A percentile compares a stretch with the other conserved stretches of the same genome.
These are phyloP conservation scores for Tachina fera DNA, from an alignment of 2,888 invertebrate species.

Conservation along the genomic window DNA sequence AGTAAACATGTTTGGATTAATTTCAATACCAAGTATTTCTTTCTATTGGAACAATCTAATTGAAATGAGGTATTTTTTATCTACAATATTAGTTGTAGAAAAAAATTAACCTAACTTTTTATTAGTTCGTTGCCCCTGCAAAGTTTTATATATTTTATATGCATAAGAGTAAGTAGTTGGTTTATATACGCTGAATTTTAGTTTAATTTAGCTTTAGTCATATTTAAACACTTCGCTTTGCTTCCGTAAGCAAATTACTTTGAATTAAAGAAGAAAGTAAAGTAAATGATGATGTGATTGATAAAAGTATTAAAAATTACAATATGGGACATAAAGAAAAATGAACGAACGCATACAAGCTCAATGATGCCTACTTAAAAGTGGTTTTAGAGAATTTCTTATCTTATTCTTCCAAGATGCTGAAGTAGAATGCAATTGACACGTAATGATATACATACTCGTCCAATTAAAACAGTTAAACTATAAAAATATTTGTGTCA, in stretches of 20 bases:
- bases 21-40: no score
- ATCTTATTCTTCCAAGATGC: conserved; percentile 22
- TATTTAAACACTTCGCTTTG: conserved; percentile 54
- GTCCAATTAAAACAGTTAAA: no score
- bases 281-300: neutral
- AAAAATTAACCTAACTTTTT: conserved; percentile 39
- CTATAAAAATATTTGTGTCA: no score
- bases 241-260: conserved; percentile 64
- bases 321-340: conserved; percentile 11
- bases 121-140: neutral
- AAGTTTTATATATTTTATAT: conserved; percentile 10
- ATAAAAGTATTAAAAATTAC: neutral
- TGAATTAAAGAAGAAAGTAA: conserved; percentile 53
- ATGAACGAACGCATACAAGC: conserved; percentile 18
- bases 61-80: neutral
- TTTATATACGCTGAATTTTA: conserved; percentile 55
- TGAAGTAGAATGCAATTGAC: no score
- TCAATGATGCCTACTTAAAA: neutral
- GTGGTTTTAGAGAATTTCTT: no score
- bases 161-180: neutral
- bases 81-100: conserved; percentile 23
- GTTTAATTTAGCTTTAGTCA: conserved; percentile 53
- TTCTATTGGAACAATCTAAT: no score
- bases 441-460: no score
- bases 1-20: no score